Evolutionary conservation across 1,140 invertebrate species (phyloP), one percentile per base, ranked within the genome.

Genomic region (Aphis gossypii): DNA sequence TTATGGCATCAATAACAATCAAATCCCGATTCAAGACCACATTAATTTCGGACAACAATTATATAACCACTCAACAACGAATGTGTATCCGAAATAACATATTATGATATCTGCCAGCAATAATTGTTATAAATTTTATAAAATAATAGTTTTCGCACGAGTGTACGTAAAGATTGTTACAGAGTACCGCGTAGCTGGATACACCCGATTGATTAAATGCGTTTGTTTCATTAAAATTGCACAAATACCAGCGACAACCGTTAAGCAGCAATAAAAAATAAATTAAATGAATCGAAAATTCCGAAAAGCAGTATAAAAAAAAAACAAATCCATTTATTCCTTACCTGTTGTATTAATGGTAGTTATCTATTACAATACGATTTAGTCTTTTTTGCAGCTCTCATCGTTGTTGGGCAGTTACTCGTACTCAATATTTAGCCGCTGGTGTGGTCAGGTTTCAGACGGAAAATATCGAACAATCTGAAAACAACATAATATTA

Each of bases 291-390:
- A 30, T 25, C 25, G 38, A 25, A 86, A 86, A 86, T 46, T 38
- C 44, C 35, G 56, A 54, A 11, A 14, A 87, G 14, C 30, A 0
- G 18, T 38, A 21, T 30, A 1, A 54, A 25, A 89, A 54, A 25
- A 89, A 25, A 56, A 89, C 9, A 14, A 21, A 87, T 87, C 44
- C 18, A 87, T 87, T 87, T n/a, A 48, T 8, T 54, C 9, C 68
- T 93, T 86, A 93, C 92, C 82, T 93, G 76, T 93, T 84, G 92
- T 56, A 68, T 51, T 76, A 51, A 51, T 56, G 21, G 14, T 93
- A 44, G 82, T 84, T 93, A 93, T 93, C 92, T 86, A 11, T 54
- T 86, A 86, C 92, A 56, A 93, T 86, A 86, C 48, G 92, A 51
- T 46, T n/a, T 82, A 51, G 68, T 86, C 38, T 93, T 93, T 93